Base-by-base conservation (phyloP, 2,113 vertebrate species). In the Alectura lathami region DNA sequence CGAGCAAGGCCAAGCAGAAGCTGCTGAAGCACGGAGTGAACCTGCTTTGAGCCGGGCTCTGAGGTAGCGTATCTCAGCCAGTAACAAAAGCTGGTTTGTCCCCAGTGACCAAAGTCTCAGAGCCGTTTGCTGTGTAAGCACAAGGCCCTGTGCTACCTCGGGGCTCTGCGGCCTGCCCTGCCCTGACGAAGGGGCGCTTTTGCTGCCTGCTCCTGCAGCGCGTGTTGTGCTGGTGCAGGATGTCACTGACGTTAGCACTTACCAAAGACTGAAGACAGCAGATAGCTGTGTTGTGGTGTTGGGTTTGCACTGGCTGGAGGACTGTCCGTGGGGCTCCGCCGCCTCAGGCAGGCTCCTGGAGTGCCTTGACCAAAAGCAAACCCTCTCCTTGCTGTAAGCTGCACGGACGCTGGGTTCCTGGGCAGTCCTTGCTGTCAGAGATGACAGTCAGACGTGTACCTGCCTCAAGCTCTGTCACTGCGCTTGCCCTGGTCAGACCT, bases 11-110 rank as follows among this genome's bases (percentile, higher is more conserved):
- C 94, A 98, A 98, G 47, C 99, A 99, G 94, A 98, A 98, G 86
- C 98, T 99, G 68, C 98, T 99, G 82, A 99, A 99, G 96, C 99
- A 99, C 0, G 99, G 99, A 3, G 98, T 99, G 54, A 99, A 99
- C 98, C 94, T 99, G 67, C 98, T 99, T 2, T 99, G 98, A 99
- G 6, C 79, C 2, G 17, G 3, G 56, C 34, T 5, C 34, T 30
- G 15, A 1, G 38, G 5, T 7, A 20, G 2, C 1, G 0, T 11
- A 18, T 2, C 23, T 42, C 43, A 9, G 83, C 86, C 74, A 2
- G 0, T 32, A 34, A 0, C 1, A 10, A 2, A 14, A 29, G 42
- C 17, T 8, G 5, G 43, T n/a, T 67, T 72, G 5, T 15, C 85
- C 95, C 57, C 54, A 22, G 2, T 2, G 5, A 18, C 76, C 23